Evolutionary conservation across 2,797 vertebrate genomes (phyloP).

Genomic region (Harpagifer antarcticus): DNA sequence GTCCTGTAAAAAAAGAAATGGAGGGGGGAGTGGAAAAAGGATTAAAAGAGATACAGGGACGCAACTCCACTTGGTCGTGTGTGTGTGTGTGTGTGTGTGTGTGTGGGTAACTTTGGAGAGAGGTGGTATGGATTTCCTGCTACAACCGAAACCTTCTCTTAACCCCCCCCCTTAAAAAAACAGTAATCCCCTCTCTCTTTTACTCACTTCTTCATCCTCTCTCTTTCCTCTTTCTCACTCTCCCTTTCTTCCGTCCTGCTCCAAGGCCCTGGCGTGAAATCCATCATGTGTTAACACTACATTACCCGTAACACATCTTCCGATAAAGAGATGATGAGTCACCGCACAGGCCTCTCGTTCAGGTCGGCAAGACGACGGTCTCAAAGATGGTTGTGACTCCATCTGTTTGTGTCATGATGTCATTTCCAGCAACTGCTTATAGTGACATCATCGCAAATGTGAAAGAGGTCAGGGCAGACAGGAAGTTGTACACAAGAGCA

Average conservation of each 20-base stretch:
- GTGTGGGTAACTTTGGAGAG: conserved; percentile 42
- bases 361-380: conserved; percentile 50
- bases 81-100: conserved; percentile 33
- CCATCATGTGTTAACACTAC: conserved; percentile 62
- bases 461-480: conserved; percentile 23
- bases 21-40: conserved; percentile 84
- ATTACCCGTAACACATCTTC: conserved; percentile 49
- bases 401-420: conserved; percentile 65
- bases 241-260: conserved; percentile 10
- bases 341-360: conserved; percentile 33
- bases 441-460: conserved; percentile 61
- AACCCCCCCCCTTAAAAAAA: neutral
- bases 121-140: conserved; percentile 53
- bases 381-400: conserved; percentile 63
- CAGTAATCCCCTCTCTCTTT: conserved; percentile 11
- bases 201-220: conserved; percentile 12
- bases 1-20: conserved; percentile 80
- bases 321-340: conserved; percentile 72
- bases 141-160: conserved; percentile 30
- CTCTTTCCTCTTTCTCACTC: conserved; percentile 2
- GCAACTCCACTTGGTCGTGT: conserved; percentile 55
- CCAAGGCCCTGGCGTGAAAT: conserved; percentile 43
- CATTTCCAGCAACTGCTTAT: conserved; percentile 60
- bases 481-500: conserved; percentile 9
- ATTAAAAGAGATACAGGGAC: conserved; percentile 82